A percentile compares a stretch with the other conserved stretches of the same genome.
These are phyloP conservation scores for Lophius americanus DNA, from an alignment of 2,797 vertebrate species.

Conservation along the genomic window DNA sequence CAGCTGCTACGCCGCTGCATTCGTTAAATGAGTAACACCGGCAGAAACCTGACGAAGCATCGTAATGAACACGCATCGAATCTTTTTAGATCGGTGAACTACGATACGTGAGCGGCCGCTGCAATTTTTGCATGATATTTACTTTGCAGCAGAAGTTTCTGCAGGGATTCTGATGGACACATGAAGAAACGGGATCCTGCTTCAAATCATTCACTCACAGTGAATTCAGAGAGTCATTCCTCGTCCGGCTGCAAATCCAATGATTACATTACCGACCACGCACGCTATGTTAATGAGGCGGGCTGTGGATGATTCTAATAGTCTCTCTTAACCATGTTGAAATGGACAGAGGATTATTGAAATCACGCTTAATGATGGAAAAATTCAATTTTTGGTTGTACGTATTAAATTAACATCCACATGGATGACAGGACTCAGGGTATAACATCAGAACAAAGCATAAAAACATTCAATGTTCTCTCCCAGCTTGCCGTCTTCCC, in stretches of 20 bases:
- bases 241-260: not conserved
- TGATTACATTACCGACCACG: not conserved
- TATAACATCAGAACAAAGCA: no score
- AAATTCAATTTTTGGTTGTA: no score
- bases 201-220: no score
- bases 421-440: no score
- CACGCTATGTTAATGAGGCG: not conserved
- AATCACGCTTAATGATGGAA: no score
- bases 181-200: not conserved
- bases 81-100: not conserved
- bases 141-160: not conserved
- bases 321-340: no score
- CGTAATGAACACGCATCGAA: not conserved
- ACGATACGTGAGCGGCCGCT: not conserved
- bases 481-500: no score
- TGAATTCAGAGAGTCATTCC: no score
- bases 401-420: no score
- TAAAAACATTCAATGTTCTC: no score
- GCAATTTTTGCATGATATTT: not conserved
- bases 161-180: conserved; percentile 3
- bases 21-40: conserved; percentile 41
- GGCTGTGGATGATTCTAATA: no score
- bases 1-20: conserved; percentile 28
- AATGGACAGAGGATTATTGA: no score
- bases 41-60: conserved; percentile 9